Evolutionary conservation across 1,140 invertebrate species (phyloP).

Genomic region (Microplitis demolitor): DNA sequence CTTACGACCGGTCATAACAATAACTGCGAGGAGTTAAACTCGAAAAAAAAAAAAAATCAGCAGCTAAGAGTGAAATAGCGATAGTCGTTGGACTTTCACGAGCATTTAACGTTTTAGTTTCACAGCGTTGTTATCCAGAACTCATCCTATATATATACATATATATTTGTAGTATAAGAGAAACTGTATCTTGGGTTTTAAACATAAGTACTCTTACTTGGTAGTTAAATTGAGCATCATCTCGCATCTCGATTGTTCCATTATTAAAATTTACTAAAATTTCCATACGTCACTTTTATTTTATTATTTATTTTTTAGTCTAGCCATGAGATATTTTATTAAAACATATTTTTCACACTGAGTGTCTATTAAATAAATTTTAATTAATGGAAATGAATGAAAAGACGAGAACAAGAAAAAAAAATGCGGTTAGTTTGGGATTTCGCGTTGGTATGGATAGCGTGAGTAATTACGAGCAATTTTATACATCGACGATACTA

Average conservation of each 20-base stretch:
- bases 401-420: neutral
- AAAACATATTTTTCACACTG: neutral
- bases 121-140: neutral
- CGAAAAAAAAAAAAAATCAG: neutral
- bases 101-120: slow-evolving; percentile 1
- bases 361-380: neutral
- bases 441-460: neutral
- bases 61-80: too few relatives aligned
- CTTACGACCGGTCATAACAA: slow-evolving; percentile 13
- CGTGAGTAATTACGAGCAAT: slow-evolving; percentile 1
- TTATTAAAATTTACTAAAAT: too few relatives aligned
- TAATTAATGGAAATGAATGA: neutral
- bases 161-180: too few relatives aligned
- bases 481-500: neutral
- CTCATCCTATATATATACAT: neutral
- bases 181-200: neutral
- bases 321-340: neutral
- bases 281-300: too few relatives aligned
- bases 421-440: neutral
- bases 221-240: too few relatives aligned
- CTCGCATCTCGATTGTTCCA: too few relatives aligned
- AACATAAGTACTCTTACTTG: neutral
- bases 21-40: neutral
- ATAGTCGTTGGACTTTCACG: neutral
- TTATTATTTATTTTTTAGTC: too few relatives aligned